Evolutionary conservation across 2,113 vertebrate genomes (phyloP), one percentile per base, ranked within the genome.

Genomic region (Corynorhinus townsendii): DNA sequence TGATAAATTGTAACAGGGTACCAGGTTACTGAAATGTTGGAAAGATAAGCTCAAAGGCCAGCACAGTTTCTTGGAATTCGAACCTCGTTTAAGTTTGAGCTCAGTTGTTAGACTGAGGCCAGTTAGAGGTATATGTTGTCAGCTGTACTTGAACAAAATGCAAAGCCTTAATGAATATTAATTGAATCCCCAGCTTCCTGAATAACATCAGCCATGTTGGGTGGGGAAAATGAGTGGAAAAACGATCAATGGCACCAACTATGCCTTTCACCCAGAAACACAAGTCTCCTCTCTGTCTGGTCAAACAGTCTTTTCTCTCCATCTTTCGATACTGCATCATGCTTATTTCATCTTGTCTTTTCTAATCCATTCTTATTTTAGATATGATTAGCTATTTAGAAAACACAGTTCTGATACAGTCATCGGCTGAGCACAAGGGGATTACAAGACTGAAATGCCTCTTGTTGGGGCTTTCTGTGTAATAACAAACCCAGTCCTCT

Each of bases 401-500:
- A 93, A 95, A 83, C 49, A 91, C 47, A 84, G 24, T 22, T 76
- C 47, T 56, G 77, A 80, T 75, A 56, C 1, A 43, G 69, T 75
- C 15, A 20, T 45, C 38, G 20, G 35, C 47, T 38, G 7, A 43
- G 49, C 45, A 35, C 82, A 86, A 0, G 0, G 66, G 62, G 62
- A 80, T 8, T 19, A 24, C 33, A 24, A 85, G 82, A 47, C 43
- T 45, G 66, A 85, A 90, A 68, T 47, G 35, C 71, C 35, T 95
- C 85, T 83, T 88, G 40, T 90, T 93, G 64, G 54, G 88, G 86
- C 52, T 91, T 95, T 83, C 94, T 93, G 82, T 96, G 88, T 86
- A 92, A 96, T 92, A 94, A 96, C 87, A 96, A 96, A 81, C 82
- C 75, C 83, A 54, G 40, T 47, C 93, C 94, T 95, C 71, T 30